Percentiles rank a stretch among this genome's conserved stretches.
These are phyloP conservation scores for Philaenus spumarius DNA, from an alignment of 1,140 invertebrate species.

Conservation along the genomic window DNA sequence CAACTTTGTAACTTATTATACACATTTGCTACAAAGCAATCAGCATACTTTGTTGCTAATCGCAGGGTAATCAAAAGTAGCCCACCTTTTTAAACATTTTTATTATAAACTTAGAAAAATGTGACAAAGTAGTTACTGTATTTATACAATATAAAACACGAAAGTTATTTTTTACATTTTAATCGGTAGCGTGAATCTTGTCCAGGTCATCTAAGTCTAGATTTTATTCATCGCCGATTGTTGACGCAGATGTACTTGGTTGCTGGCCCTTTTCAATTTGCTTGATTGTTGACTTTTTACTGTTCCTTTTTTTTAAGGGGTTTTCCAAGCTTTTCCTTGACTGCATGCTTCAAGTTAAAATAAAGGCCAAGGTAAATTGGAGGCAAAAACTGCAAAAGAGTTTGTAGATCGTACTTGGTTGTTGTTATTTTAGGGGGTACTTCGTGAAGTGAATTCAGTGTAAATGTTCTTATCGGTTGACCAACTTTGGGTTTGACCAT, in stretches of 20 bases:
- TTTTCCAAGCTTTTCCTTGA: no score
- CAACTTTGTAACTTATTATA: no score
- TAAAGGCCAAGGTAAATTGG: no score
- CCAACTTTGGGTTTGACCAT: slow-evolving; percentile 13
- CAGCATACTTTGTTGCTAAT: background rate
- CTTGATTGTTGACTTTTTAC: background rate
- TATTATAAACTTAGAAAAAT: no score
- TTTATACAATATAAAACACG: background rate
- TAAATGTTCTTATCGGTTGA: slow-evolving; percentile 1
- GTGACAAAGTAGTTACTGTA: background rate
- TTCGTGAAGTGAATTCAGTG: background rate
- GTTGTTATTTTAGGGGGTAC: background rate
- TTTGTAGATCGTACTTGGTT: no score
- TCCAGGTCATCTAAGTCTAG: background rate
- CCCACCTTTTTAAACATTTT: background rate
- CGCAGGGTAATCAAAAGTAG: background rate
- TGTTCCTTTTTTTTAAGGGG: background rate
- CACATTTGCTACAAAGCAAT: no score
- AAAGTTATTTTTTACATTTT: background rate
- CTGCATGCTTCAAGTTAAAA: no score
- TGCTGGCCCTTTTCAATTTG: no score
- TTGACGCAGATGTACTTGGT: no score
- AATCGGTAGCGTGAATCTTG: background rate
- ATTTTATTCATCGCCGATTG: no score
- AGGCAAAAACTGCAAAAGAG: no score